These are phyloP conservation scores for Pandemis cinnamomeana DNA, from an alignment of 2,888 invertebrate species.

Conservation along the genomic window DNA sequence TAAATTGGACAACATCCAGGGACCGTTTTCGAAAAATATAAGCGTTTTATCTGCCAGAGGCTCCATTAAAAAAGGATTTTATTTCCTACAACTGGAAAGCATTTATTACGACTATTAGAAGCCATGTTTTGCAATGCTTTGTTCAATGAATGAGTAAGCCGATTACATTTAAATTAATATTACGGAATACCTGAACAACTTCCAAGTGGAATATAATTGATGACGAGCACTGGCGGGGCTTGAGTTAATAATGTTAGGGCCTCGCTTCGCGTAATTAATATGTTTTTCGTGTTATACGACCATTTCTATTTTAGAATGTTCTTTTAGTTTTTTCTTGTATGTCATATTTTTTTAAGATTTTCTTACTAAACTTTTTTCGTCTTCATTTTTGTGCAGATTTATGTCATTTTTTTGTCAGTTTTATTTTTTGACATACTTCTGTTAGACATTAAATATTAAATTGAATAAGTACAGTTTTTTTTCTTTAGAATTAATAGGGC, in stretches of 20 bases:
- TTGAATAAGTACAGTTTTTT: too few species aligned
- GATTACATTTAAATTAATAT: constrained; percentile 52
- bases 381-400: too few species aligned
- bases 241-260: background rate
- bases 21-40: constrained; percentile 54
- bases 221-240: background rate
- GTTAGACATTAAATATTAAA: too few species aligned
- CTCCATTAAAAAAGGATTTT: constrained; percentile 42
- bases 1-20: constrained; percentile 70
- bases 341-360: too few species aligned
- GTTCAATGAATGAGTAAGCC: constrained; percentile 28
- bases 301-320: too few species aligned
- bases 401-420: too few species aligned
- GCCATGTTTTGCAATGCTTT: constrained; percentile 23
- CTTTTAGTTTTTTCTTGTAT: too few species aligned
- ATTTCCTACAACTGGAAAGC: constrained; percentile 7
- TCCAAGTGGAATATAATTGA: constrained; percentile 25
- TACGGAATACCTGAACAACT: constrained; percentile 48
- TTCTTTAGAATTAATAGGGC: too few species aligned
- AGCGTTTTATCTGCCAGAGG: constrained; percentile 39
- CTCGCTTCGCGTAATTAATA: background rate
- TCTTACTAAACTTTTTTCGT: too few species aligned
- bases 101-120: constrained; percentile 22
- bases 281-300: background rate
- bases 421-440: too few species aligned